Base-by-base conservation (phyloP, 1,140 invertebrate species). In the Listronotus oregonensis region DNA sequence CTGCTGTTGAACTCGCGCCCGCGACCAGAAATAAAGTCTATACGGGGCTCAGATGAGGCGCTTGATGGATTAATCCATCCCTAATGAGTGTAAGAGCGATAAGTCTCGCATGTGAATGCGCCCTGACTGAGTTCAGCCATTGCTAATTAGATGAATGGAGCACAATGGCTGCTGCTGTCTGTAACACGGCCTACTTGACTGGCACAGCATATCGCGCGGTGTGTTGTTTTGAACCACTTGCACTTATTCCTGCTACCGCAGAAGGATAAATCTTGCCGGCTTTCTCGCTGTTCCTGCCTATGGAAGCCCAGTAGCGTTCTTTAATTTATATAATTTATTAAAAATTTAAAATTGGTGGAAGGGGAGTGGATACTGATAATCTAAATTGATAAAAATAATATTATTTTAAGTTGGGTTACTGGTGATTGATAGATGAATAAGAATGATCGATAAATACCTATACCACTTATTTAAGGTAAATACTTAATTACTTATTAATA, bases 81-180 rank as follows among this genome's bases (percentile, higher is more conserved):
- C 68, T 73, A 73, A 71, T 73, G 71, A 73, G 74, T 69, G 74
- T 74, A 74, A 76, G 74, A 74, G 73, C 73, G 74, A 76, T 76
- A 76, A 76, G 74, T 76, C 74, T 74, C 68, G 66, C 70, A 71
- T 71, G 68, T 71, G 71, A 72, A 72, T 74, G 68, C 73, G 59
- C 54, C 66, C 68, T 62, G 68, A 62, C 58, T 67, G 69, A 76
- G 59, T 66, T 66, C 70, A 69, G 71, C 70, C 70, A 71, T 69
- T 66, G 71, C 71, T 76, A 76, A 76, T 76, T 76, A 76, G 73
- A 74, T 76, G 74, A 76, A 76, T 76, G 67, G 70, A 63, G 31
- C 50, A 52, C 40, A 60, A 34, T 46, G 14, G 57, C 51, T 46
- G 57, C 15, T 15, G 56, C 64, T 60, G 64, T 66, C 64, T 66